Conservation (phyloP, 2,888 invertebrate species). For the Lepidochitona cinerea region DNA sequence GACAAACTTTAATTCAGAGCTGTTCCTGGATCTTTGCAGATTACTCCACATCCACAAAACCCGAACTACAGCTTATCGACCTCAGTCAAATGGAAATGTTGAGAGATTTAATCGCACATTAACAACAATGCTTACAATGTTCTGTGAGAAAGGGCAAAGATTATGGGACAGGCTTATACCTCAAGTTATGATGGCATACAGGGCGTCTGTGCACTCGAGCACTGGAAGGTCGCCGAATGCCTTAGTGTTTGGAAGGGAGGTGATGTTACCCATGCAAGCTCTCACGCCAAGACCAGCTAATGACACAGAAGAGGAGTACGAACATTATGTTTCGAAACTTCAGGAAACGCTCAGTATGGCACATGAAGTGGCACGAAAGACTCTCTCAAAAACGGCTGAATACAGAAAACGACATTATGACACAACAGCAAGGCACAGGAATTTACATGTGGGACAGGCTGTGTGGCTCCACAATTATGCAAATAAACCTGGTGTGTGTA, state of each 20-base stretch:
- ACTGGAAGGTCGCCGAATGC: not conserved
- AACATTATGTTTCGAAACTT: not conserved
- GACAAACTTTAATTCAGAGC: conserved; percentile 10
- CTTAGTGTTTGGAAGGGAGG: not conserved
- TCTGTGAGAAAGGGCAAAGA: conserved; percentile 15
- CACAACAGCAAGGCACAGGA: not conserved
- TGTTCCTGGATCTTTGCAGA: conserved; percentile 24
- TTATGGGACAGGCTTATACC: conserved; percentile 25
- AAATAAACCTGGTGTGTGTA: not conserved
- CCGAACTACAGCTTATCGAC: conserved; percentile 15
- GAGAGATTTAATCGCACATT: conserved; percentile 32
- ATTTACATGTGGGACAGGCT: not conserved
- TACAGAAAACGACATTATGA: not conserved
- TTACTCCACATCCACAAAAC: conserved; percentile 26
- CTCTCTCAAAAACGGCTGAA: not conserved
- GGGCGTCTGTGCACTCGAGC: conserved; percentile 20
- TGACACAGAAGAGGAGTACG: not conserved
- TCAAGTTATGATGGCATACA: conserved; percentile 32
- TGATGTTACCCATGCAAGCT: not conserved
- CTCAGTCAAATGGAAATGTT: conserved; percentile 25
- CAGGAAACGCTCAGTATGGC: not conserved
- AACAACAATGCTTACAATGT: conserved; percentile 14
- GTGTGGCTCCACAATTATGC: not conserved
- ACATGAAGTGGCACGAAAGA: not conserved
- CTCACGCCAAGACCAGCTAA: not conserved